Evolutionary conservation across 2,113 vertebrate species (phyloP).

Genomic region (Apus apus): DNA sequence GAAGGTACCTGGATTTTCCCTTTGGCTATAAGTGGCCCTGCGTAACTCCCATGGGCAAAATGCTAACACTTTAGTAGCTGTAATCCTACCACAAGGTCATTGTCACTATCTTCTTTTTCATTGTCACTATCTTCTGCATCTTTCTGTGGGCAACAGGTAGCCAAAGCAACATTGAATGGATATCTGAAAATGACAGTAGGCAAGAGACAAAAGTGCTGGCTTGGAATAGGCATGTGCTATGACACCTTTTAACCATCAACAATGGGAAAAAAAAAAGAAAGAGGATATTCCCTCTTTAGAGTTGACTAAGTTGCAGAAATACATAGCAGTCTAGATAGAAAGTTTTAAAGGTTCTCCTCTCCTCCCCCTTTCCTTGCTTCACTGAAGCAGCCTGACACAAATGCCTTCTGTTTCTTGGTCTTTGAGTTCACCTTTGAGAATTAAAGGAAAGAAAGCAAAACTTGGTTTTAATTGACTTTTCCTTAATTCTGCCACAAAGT

Average conservation of each 20-base stretch:
- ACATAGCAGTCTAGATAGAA: background rate
- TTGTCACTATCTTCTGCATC: background rate
- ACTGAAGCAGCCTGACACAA: background rate
- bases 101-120: background rate
- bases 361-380: background rate
- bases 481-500: background rate
- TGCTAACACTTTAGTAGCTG: background rate
- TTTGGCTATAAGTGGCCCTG: background rate
- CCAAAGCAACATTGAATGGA: background rate
- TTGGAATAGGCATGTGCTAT: background rate
- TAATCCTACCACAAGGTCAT: background rate
- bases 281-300: background rate
- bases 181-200: background rate
- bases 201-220: background rate
- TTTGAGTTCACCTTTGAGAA: conserved; percentile 10
- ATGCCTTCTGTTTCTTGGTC: background rate
- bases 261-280: background rate
- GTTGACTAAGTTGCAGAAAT: background rate
- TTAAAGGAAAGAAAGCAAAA: conserved; percentile 30
- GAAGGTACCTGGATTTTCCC: background rate
- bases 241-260: background rate
- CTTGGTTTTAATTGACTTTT: background rate
- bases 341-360: background rate
- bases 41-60: background rate
- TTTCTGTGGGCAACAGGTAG: background rate